Percentiles rank a stretch among this genome's conserved stretches.
phyloP scores from a whole-genome alignment of 2,888 invertebrate genomes.

The Panopea generosa region DNA sequence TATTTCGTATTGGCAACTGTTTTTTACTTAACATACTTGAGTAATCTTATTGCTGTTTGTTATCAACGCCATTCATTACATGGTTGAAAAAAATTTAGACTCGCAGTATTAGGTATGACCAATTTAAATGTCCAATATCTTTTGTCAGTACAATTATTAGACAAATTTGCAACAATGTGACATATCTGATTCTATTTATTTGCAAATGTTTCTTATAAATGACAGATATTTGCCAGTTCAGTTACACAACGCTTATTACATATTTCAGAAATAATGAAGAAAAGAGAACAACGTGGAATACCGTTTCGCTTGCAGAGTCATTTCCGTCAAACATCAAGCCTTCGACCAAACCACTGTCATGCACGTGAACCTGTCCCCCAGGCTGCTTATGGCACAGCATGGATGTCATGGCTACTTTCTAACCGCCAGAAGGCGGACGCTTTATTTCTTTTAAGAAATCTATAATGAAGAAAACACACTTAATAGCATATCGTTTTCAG shows the following conservation, averaged over 20 bases:
- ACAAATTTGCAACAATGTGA: too few species aligned
- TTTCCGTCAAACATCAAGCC: slow-evolving; percentile 60
- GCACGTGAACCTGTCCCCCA: slow-evolving; percentile 74
- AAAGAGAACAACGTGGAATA: not conserved
- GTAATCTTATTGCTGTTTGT: too few species aligned
- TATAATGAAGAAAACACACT: not conserved
- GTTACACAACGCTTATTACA: not conserved
- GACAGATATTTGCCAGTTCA: not conserved
- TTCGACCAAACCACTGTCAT: slow-evolving; percentile 65
- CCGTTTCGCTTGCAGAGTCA: slow-evolving; percentile 46
- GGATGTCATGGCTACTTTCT: slow-evolving; percentile 69
- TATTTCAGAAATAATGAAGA: not conserved
- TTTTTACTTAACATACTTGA: too few species aligned
- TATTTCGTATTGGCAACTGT: too few species aligned
- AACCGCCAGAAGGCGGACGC: slow-evolving; percentile 38
- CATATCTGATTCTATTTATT: too few species aligned
- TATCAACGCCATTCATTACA: too few species aligned
- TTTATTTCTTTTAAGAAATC: not conserved
- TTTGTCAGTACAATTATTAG: too few species aligned
- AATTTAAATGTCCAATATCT: too few species aligned
- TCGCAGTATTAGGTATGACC: too few species aligned
- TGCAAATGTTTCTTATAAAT: too few species aligned
- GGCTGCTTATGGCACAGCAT: slow-evolving; percentile 73
- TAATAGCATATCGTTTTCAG: not conserved
- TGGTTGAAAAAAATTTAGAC: too few species aligned